Evolutionary conservation across 2,113 vertebrate genomes (phyloP).

Genomic region (Microcebus griseorufus): DNA sequence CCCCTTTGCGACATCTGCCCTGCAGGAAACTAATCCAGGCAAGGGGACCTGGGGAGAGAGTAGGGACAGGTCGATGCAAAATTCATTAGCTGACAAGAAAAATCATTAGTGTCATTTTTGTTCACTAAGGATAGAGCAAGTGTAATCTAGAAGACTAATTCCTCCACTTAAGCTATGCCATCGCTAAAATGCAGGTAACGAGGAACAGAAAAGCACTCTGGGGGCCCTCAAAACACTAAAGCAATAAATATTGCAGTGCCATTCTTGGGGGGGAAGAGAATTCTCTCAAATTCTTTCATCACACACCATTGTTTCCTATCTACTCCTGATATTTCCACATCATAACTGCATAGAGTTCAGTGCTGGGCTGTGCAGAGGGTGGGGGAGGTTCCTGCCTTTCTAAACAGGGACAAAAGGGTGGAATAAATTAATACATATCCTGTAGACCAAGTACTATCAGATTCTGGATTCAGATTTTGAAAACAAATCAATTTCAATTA

Average conservation of each 20-base stretch:
- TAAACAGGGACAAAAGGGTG: not conserved
- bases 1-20: not conserved
- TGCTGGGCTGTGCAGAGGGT: not conserved
- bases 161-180: conserved; percentile 19
- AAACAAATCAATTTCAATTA: conserved; percentile 72
- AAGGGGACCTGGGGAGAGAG: not conserved
- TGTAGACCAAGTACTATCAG: conserved; percentile 12
- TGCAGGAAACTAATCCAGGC: conserved; percentile 10
- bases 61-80: conserved; percentile 24
- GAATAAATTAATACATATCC: not conserved
- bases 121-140: conserved; percentile 16
- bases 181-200: conserved; percentile 21
- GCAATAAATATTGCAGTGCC: not conserved
- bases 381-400: not conserved
- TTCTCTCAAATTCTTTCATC: conserved; percentile 27
- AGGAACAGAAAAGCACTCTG: conserved; percentile 31
- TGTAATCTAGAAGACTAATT: conserved; percentile 25
- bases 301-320: not conserved
- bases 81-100: conserved; percentile 63
- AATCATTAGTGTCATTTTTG: conserved; percentile 37
- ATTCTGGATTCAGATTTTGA: conserved; percentile 53
- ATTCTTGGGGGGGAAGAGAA: not conserved
- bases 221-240: conserved; percentile 43
- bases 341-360: not conserved
- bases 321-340: not conserved